Evolutionary conservation across 2,888 invertebrate species (phyloP).

Genomic region (Margaritifera margaritifera): DNA sequence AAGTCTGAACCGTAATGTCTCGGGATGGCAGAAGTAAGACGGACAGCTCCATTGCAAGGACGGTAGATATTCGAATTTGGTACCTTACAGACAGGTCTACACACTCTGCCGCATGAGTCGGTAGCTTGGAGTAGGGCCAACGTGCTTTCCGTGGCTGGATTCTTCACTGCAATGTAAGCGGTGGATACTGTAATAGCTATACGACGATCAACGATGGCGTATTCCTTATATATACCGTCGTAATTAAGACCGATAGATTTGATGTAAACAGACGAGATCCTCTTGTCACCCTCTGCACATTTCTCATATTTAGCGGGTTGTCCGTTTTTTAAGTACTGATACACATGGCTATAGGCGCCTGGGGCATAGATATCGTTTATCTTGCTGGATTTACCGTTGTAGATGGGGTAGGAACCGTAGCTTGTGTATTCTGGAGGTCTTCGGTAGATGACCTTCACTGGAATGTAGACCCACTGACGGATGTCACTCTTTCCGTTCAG

Average conservation of each 20-base stretch:
- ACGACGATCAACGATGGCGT: constrained; percentile 59
- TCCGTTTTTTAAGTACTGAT: constrained; percentile 26
- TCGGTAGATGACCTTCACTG: constrained; percentile 53
- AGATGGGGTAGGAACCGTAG: constrained; percentile 52
- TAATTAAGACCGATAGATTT: constrained; percentile 59
- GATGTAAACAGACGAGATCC: constrained; percentile 53
- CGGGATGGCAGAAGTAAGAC: constrained; percentile 41
- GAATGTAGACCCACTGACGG: constrained; percentile 57
- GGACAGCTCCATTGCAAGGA: constrained; percentile 55
- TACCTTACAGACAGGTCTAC: constrained; percentile 57
- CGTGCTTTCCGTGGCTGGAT: constrained; percentile 30
- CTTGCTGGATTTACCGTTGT: constrained; percentile 37
- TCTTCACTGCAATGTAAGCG: constrained; percentile 54
- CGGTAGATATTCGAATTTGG: constrained; percentile 41
- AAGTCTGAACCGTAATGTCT: constrained; percentile 50
- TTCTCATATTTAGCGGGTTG: constrained; percentile 37
- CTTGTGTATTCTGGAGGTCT: constrained; percentile 52
- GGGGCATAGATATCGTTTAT: constrained; percentile 56
- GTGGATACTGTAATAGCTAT: constrained; percentile 55
- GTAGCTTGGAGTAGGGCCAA: constrained; percentile 51
- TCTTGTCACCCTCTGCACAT: constrained; percentile 37
- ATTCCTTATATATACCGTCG: constrained; percentile 60
- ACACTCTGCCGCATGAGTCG: constrained; percentile 61
- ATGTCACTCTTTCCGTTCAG: constrained; percentile 55
- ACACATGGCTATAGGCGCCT: constrained; percentile 33